A percentile compares a stretch with the other conserved stretches of the same genome.
These are phyloP conservation scores for Exephanes ischioxanthus DNA, from an alignment of 2,888 invertebrate species.

Conservation along the genomic window DNA sequence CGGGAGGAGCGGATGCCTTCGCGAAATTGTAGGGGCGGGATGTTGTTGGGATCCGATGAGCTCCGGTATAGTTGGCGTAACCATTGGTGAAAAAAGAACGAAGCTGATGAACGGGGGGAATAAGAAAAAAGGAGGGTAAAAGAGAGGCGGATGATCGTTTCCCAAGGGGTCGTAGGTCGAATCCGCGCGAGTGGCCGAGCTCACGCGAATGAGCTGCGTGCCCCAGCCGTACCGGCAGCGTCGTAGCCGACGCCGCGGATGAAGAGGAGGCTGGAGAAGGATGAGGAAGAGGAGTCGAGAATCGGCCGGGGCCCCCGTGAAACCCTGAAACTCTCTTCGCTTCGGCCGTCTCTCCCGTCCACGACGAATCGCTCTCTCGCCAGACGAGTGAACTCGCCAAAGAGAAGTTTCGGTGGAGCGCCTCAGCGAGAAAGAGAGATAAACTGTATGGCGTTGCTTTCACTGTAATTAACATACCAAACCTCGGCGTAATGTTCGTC, in stretches of 20 bases:
- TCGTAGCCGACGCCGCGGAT: slow-evolving; percentile 51
- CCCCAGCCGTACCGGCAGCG: slow-evolving; percentile 69
- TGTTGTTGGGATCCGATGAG: slow-evolving; percentile 18
- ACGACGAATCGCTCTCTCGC: slow-evolving; percentile 68
- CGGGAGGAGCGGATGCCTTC: slow-evolving; percentile 33
- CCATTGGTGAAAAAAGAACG: slow-evolving; percentile 61
- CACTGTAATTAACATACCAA: slow-evolving; percentile 85
- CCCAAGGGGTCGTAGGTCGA: slow-evolving; percentile 82
- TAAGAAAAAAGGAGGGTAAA: slow-evolving; percentile 67
- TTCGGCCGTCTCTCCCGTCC: slow-evolving; percentile 52
- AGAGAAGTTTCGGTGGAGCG: slow-evolving; percentile 34
- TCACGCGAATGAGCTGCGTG: slow-evolving; percentile 66
- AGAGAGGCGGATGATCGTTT: slow-evolving; percentile 73
- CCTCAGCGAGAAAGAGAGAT: slow-evolving; percentile 57
- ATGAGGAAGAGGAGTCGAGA: slow-evolving; percentile 27
- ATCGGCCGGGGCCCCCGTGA: slow-evolving; percentile 29
- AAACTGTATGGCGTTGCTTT: slow-evolving; percentile 75
- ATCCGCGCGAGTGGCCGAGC: slow-evolving; percentile 76
- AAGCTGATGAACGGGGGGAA: slow-evolving; percentile 36
- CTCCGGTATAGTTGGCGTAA: slow-evolving; percentile 41
- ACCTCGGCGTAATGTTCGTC: slow-evolving; percentile 77
- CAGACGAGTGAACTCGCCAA: slow-evolving; percentile 53
- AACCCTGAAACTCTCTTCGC: slow-evolving; percentile 53
- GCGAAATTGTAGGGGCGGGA: slow-evolving; percentile 62
- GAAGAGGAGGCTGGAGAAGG: slow-evolving; percentile 55